Conservation (phyloP, 2,797 vertebrate genomes). For the Lacerta bilineata region DNA sequence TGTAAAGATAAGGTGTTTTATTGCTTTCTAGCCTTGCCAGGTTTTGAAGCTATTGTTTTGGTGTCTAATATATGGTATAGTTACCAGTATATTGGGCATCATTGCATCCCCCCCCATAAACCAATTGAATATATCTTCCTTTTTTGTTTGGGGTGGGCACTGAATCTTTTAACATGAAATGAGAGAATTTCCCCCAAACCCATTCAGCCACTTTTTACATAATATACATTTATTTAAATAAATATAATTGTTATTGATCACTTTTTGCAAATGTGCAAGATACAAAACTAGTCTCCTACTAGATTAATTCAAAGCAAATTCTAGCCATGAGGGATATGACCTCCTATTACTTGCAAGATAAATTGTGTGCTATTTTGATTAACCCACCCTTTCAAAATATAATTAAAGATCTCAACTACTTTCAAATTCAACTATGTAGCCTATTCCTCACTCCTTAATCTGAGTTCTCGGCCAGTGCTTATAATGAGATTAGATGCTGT, state of each 20-base stretch:
- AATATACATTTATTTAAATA: not conserved
- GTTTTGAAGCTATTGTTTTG: conserved; percentile 14
- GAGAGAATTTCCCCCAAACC: conserved; percentile 28
- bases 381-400: not conserved
- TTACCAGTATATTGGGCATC: not conserved
- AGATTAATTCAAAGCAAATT: not conserved
- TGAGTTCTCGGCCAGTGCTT: not conserved
- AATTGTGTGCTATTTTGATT: not conserved
- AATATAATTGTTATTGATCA: not conserved
- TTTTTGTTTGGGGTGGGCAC: not conserved
- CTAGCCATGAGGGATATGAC: not conserved
- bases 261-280: not conserved
- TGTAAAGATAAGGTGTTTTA: conserved; percentile 22
- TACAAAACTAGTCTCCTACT: not conserved
- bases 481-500: not conserved
- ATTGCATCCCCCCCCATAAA: not conserved
- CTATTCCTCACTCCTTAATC: not conserved
- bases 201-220: not conserved
- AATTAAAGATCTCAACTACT: not conserved
- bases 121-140: not conserved
- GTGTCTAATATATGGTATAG: not conserved
- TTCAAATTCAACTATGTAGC: not conserved
- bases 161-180: conserved; percentile 24
- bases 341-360: not conserved
- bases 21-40: not conserved